These are phyloP conservation scores for Zosterops hypoxanthus DNA, from an alignment of 2,113 vertebrate genomes.

Conservation along the genomic window DNA sequence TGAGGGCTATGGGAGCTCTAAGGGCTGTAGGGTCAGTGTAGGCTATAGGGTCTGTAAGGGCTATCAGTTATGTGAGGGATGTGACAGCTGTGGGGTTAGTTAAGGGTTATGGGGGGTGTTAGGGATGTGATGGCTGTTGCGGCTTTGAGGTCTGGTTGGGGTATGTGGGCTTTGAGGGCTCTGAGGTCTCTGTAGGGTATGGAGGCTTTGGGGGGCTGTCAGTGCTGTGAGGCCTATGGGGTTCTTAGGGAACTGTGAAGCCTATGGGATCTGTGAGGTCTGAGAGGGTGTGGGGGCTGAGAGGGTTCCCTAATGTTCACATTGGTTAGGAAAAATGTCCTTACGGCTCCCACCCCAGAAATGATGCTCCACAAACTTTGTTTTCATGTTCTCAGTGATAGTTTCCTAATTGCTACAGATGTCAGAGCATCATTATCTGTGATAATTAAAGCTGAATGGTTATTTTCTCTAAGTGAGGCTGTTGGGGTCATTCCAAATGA, in stretches of 20 bases:
- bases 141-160: not conserved
- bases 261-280: not conserved
- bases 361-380: not conserved
- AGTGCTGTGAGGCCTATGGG: not conserved
- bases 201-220: not conserved
- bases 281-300: not conserved
- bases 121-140: not conserved
- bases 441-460: not conserved
- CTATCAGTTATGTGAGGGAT: no score
- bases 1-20: not conserved
- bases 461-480: not conserved
- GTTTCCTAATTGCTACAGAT: not conserved
- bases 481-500: not conserved
- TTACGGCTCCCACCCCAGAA: not conserved
- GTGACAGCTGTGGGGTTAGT: not conserved
- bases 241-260: not conserved
- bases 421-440: rapidly evolving
- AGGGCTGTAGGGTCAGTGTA: not conserved
- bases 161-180: not conserved
- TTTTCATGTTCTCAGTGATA: not conserved
- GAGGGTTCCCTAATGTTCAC: not conserved
- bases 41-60: not conserved
- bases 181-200: not conserved
- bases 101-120: not conserved
- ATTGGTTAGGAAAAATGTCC: not conserved